Evolutionary conservation across 2,888 invertebrate species (phyloP), one percentile per base, ranked within the genome.

Genomic region (Entomobrya multifasciata): DNA sequence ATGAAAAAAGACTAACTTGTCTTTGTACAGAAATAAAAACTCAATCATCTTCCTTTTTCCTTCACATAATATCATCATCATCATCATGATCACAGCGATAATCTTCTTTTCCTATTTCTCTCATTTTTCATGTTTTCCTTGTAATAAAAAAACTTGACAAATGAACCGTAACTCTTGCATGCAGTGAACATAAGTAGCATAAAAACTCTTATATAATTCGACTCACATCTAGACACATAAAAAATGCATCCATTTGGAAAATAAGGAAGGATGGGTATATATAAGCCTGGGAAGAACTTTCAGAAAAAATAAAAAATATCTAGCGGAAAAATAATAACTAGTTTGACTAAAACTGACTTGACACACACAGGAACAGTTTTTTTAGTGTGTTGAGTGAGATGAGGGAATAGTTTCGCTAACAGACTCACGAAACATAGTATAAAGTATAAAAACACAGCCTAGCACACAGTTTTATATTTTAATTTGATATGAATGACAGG

Each of bases 1-100:
- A 60, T 60, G 22, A 60, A 13, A 13, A 15, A 15, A 15, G 52
- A 70, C 20, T 15, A 41, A 17, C 44, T 52, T 52, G 15, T 10
- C 27, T 17, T 15, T 47, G 25, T 17, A 5, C 30, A 79, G 67
- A 81, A 70, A 67, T 81, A 70, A 81, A 30, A 74, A 49, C 41
- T 62, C 57, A 55, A 84, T 84, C 77, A 70, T 77, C 77, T 85
- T 79, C 76, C 65, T 83, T 72, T 83, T 79, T 72, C 65, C 57
- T 67, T 17, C 27, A 8, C 36, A 36, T 8, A 79, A 62, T 13
- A 17, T 62, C 20, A 41, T 15, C 27, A 79, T 49, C 13, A 70
- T 47, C 47, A 47, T 70, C 25, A 70, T 70, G 47, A 70, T 49
- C 49, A 72, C 11, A 47, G 25, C 11, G 11, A 1, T 20, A 65